Evolutionary conservation across 2,888 invertebrate species (phyloP).

Genomic region (Philaethria dido): DNA sequence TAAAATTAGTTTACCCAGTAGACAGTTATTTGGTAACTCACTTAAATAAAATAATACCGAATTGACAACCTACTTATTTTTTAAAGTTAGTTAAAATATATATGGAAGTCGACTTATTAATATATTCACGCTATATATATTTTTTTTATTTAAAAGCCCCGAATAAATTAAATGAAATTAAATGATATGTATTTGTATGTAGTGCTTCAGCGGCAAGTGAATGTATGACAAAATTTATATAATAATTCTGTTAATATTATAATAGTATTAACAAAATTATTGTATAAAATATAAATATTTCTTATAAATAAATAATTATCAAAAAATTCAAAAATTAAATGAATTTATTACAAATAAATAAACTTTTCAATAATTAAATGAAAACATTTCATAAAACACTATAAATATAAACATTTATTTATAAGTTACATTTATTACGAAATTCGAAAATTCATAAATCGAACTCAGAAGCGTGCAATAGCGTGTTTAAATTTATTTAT

Average conservation of each 20-base stretch:
- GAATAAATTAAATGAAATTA: not conserved
- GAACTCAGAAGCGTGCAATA: slow-evolving; percentile 33
- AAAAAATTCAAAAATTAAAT: not conserved
- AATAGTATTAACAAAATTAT: slow-evolving; percentile 7
- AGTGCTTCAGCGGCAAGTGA: slow-evolving; percentile 21
- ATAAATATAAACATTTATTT: slow-evolving; percentile 1
- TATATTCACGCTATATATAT: too few species aligned
- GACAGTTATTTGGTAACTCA: too few species aligned
- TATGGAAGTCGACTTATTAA: too few species aligned
- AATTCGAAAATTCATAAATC: not conserved
- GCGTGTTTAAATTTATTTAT: slow-evolving; percentile 37
- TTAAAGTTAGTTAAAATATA: too few species aligned
- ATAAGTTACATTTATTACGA: not conserved
- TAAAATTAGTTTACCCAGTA: too few species aligned
- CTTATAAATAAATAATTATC: not conserved
- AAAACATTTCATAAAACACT: too few species aligned
- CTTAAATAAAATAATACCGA: too few species aligned
- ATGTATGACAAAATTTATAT: not conserved
- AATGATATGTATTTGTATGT: slow-evolving; percentile 4
- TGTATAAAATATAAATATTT: not conserved
- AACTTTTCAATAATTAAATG: too few species aligned
- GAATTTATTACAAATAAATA: too few species aligned
- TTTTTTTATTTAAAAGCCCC: slow-evolving; percentile 10
- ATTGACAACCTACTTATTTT: too few species aligned
- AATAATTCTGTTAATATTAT: not conserved